Evolutionary conservation across 2,888 invertebrate genomes (phyloP).

Genomic region (Euproctis similis): DNA sequence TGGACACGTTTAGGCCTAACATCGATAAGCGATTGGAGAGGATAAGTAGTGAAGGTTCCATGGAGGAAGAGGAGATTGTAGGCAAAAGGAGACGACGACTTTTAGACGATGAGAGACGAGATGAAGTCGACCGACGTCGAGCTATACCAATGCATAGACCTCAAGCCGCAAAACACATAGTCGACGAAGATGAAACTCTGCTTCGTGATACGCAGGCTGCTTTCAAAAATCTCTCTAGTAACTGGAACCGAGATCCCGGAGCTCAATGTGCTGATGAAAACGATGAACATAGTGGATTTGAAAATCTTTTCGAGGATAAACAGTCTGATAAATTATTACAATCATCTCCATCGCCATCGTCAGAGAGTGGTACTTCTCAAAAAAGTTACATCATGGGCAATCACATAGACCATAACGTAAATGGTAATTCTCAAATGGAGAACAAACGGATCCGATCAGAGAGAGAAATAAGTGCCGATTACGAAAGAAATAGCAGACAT

Average conservation of each 20-base stretch:
- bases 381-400: conserved; percentile 77
- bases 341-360: conserved; percentile 79
- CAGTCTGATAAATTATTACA: conserved; percentile 80
- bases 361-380: conserved; percentile 78
- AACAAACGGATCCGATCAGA: conserved; percentile 40
- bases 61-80: conserved; percentile 59
- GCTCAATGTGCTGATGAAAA: conserved; percentile 80
- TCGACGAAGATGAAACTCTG: conserved; percentile 86
- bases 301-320: conserved; percentile 89
- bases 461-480: conserved; percentile 54
- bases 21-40: conserved; percentile 52
- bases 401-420: conserved; percentile 38
- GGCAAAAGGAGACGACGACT: conserved; percentile 64
- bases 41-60: conserved; percentile 55
- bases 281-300: conserved; percentile 87
- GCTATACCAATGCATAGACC: conserved; percentile 47
- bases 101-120: conserved; percentile 59
- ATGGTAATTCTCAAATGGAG: conserved; percentile 38
- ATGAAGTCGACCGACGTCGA: conserved; percentile 45
- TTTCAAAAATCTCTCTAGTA: conserved; percentile 89
- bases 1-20: conserved; percentile 59
- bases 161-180: conserved; percentile 45
- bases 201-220: conserved; percentile 93
- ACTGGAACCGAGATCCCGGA: conserved; percentile 83
- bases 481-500: conserved; percentile 65